phyloP scores from a whole-genome alignment of 2,113 vertebrate species.

The Aspidoscelis tigris region DNA sequence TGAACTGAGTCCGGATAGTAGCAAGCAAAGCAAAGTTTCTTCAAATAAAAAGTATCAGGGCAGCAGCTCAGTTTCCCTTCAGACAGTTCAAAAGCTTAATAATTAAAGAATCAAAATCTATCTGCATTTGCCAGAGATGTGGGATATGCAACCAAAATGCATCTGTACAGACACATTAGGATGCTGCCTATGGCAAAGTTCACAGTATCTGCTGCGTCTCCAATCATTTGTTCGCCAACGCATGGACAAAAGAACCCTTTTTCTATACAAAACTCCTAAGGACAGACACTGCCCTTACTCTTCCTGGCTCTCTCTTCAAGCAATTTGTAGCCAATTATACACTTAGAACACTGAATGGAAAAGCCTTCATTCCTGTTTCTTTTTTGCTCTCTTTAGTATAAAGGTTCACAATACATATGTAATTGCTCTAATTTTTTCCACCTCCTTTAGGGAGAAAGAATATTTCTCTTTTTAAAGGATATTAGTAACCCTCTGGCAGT shows the following conservation, averaged over 20 bases:
- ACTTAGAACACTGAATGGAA: slow-evolving; percentile 40
- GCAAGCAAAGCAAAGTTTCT: slow-evolving; percentile 47
- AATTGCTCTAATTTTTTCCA: slow-evolving; percentile 72
- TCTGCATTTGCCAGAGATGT: background rate
- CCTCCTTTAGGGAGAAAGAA: slow-evolving; percentile 65
- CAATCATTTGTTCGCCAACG: background rate
- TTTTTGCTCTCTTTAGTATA: slow-evolving; percentile 58
- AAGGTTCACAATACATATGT: slow-evolving; percentile 68
- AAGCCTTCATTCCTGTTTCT: slow-evolving; percentile 39
- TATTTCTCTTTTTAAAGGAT: slow-evolving; percentile 71
- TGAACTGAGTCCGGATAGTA: slow-evolving; percentile 60
- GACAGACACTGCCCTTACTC: background rate
- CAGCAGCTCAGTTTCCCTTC: slow-evolving; percentile 39
- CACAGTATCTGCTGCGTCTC: background rate
- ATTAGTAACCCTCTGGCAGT: slow-evolving; percentile 75
- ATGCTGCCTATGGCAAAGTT: rapidly evolving
- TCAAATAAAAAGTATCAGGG: slow-evolving; percentile 31
- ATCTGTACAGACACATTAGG: background rate
- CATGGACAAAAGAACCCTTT: background rate
- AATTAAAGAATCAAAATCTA: slow-evolving; percentile 28
- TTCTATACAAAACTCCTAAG: slow-evolving; percentile 26
- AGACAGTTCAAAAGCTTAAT: slow-evolving; percentile 45
- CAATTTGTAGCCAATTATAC: slow-evolving; percentile 51
- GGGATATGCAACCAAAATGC: background rate
- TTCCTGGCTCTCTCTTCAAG: slow-evolving; percentile 40